These are phyloP conservation scores for Meteorus cinctellus DNA, from an alignment of 2,888 invertebrate genomes.

Conservation along the genomic window DNA sequence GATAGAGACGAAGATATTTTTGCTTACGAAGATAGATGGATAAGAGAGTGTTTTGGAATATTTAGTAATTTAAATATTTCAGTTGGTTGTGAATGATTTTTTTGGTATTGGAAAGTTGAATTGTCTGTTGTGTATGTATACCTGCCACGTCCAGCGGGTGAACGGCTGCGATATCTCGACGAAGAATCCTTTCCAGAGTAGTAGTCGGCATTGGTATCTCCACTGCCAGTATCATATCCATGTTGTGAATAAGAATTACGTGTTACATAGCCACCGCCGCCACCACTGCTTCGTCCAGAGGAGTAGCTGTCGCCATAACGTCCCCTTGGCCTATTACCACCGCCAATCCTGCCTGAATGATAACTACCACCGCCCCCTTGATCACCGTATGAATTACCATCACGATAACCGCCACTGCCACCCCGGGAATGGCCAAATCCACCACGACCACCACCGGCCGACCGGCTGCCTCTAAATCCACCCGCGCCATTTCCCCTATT, in stretches of 20 bases:
- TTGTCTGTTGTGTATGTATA: conserved; percentile 59
- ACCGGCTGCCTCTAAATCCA: conserved; percentile 77
- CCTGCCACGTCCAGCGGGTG: conserved; percentile 76
- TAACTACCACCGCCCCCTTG: conserved; percentile 76
- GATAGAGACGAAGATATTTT: conserved; percentile 6
- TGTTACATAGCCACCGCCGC: conserved; percentile 69
- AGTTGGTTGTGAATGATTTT: conserved; percentile 29
- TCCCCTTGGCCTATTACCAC: conserved; percentile 66
- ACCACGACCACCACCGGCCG: conserved; percentile 75
- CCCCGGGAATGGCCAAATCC: conserved; percentile 73
- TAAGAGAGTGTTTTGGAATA: conserved; percentile 16
- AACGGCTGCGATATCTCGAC: conserved; percentile 75
- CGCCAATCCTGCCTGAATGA: conserved; percentile 70
- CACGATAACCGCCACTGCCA: conserved; percentile 73
- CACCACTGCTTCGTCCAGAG: conserved; percentile 60
- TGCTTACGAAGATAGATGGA: conserved; percentile 1
- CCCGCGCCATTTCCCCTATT: conserved; percentile 79
- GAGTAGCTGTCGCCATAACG: conserved; percentile 71
- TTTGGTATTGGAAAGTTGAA: conserved; percentile 26
- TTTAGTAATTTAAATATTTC: conserved; percentile 23
- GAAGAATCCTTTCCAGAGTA: conserved; percentile 72
- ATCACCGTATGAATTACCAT: conserved; percentile 74
- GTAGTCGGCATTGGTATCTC: conserved; percentile 65
- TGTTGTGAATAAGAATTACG: conserved; percentile 69
- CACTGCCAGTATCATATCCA: conserved; percentile 65